Base-by-base conservation (phyloP, 92 coral and sea anemone genomes). In the Actinostola sp. region DNA sequence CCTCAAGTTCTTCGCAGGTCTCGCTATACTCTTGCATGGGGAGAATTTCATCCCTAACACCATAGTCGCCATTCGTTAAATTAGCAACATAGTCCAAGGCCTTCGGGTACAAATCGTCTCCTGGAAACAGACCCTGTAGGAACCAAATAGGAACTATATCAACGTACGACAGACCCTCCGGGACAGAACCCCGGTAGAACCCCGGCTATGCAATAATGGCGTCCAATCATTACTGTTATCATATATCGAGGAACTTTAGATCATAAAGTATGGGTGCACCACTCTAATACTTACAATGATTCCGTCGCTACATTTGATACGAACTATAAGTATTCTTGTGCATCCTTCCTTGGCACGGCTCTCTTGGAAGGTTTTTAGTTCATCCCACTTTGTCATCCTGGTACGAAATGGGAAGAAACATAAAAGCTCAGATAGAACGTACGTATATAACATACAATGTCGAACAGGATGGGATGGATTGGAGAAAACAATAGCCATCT, bases 331-430 rank as follows among this genome's bases (percentile, higher is more conserved):
- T 76, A 56, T 63, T n/a, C 51, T 75, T 16, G 82, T 77, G 15
- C 73, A 74, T n/a, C 96, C 96, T 51, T 70, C 82, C 20, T 64
- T 49, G 1, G 83, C 79, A 39, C 92, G 83, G 17, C 59, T 41
- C 56, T 82, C 84, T 43, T 89, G 96, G 70, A 89, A 89, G n/a
- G 66, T 52, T 26, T 63, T 57, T 12, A 89, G 83, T 38, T 78
- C 86, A 0, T 83, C 61, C 91, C 91, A 86, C 23, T 70, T 82
- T 60, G 88, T 60, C 63, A 72, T 86, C 63, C 90, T 85, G 28
- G 16, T 34, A 17, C 13, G 24, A 3, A 33, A 23, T 33, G 54
- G 16, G 14, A 16, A 19, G 28, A 19, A 24, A 28, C 12, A 26
- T 8, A n/a, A 3, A 48, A 14, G 3, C 19, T 14, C n/a, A n/a